Percentiles rank a stretch among this genome's conserved stretches.
These are phyloP conservation scores for Amblyopsis hoosieri DNA, from an alignment of 2,797 vertebrate genomes.

Conservation along the genomic window DNA sequence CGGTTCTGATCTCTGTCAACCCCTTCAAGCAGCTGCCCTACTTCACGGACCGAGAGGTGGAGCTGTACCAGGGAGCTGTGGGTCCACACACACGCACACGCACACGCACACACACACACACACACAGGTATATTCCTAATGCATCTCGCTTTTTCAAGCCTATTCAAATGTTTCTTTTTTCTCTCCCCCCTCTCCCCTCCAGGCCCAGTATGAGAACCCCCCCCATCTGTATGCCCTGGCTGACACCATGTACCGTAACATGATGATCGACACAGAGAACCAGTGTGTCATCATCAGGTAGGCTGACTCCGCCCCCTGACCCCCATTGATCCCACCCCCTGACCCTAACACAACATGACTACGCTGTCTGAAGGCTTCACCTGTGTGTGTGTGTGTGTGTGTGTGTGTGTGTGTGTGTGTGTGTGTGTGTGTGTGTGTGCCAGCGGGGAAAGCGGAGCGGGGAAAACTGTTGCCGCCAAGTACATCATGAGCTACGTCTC, in stretches of 20 bases:
- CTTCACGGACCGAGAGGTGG: constrained; percentile 82
- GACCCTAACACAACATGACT: background rate
- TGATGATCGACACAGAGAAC: constrained; percentile 84
- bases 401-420: background rate
- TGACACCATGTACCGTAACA: constrained; percentile 82
- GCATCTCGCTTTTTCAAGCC: too few relatives aligned
- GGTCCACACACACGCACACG: constrained; percentile 40
- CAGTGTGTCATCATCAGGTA: constrained; percentile 86
- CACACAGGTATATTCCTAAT: too few relatives aligned
- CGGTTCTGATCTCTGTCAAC: constrained; percentile 84
- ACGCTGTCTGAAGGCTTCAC: background rate
- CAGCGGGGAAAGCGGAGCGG: constrained; percentile 84
- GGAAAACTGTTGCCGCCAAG: constrained; percentile 85
- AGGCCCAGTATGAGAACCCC: constrained; percentile 85
- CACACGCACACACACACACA: background rate
- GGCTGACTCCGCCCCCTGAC: background rate
- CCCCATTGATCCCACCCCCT: too few relatives aligned
- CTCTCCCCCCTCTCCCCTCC: background rate
- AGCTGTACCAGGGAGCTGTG: constrained; percentile 85
- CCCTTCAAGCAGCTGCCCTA: constrained; percentile 85
- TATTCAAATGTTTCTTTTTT: too few relatives aligned
- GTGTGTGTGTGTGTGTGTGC: background rate
- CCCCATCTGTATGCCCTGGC: constrained; percentile 83
- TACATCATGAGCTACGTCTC: constrained; percentile 87
- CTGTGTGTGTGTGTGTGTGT: background rate